Percentiles rank a stretch among this genome's conserved stretches.
Evolutionary conservation across 2,113 vertebrate species (phyloP).

Genomic region (Thymallus thymallus): DNA sequence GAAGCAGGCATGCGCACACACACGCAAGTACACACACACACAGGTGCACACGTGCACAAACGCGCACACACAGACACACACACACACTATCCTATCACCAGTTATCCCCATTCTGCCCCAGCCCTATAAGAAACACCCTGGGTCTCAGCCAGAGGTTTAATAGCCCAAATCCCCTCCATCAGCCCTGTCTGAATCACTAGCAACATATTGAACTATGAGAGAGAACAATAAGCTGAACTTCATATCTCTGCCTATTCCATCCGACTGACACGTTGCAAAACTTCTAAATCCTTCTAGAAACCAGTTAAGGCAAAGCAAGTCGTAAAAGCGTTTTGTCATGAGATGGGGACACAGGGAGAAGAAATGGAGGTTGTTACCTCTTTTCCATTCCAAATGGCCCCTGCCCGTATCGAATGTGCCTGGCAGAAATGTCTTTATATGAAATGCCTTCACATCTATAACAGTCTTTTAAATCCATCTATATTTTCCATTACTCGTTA

Average conservation of each 20-base stretch:
- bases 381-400: slow-evolving; percentile 70
- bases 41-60: background rate
- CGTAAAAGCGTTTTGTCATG: slow-evolving; percentile 74
- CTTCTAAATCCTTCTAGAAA: slow-evolving; percentile 76
- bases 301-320: slow-evolving; percentile 74
- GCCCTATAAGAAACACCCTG: slow-evolving; percentile 62
- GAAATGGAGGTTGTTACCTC: slow-evolving; percentile 76
- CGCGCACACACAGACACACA: too few species aligned
- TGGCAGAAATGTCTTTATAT: slow-evolving; percentile 72
- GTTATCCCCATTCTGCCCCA: slow-evolving; percentile 1
- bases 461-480: slow-evolving; percentile 60
- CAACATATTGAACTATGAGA: slow-evolving; percentile 64
- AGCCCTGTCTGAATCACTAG: slow-evolving; percentile 70
- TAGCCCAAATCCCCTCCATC: slow-evolving; percentile 74
- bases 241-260: slow-evolving; percentile 73
- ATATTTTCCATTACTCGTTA: slow-evolving; percentile 56
- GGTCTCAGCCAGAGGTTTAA: slow-evolving; percentile 61
- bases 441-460: slow-evolving; percentile 58
- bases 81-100: background rate
- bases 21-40: too few species aligned
- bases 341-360: slow-evolving; percentile 66
- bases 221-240: slow-evolving; percentile 72
- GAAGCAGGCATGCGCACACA: too few species aligned
- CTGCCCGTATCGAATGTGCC: slow-evolving; percentile 70
- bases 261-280: slow-evolving; percentile 77